Conservation (phyloP, 1,140 invertebrate genomes). For the Battus philenor region DNA sequence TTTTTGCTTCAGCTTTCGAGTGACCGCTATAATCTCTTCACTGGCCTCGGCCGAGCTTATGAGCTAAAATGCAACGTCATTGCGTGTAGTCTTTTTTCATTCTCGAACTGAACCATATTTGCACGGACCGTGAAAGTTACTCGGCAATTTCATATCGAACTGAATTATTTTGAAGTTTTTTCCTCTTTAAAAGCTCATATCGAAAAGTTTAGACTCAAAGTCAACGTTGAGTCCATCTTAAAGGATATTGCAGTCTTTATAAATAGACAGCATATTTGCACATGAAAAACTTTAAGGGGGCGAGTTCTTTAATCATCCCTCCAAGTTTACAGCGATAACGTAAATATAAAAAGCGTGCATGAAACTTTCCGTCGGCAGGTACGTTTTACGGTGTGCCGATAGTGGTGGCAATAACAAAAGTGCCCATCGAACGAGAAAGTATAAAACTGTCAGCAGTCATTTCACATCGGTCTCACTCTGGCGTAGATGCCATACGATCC, state of each 20-base stretch:
- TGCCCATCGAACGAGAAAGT: constrained; percentile 23
- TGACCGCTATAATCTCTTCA: constrained; percentile 35
- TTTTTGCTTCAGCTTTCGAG: constrained; percentile 43
- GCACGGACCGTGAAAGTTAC: constrained; percentile 22
- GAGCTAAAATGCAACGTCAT: constrained; percentile 18
- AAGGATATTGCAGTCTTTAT: background rate
- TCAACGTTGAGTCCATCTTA: background rate
- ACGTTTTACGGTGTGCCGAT: constrained; percentile 22
- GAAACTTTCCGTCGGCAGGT: constrained; percentile 29
- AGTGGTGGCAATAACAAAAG: constrained; percentile 19
- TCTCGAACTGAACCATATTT: constrained; percentile 26
- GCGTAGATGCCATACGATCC: background rate
- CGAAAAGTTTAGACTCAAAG: too few relatives aligned
- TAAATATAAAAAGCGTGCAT: constrained; percentile 22
- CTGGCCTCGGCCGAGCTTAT: constrained; percentile 19
- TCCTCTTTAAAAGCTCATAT: too few relatives aligned
- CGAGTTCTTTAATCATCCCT: constrained; percentile 6
- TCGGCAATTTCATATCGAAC: constrained; percentile 19
- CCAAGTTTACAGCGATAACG: constrained; percentile 8
- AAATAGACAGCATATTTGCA: background rate
- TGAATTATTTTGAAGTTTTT: constrained; percentile 8
- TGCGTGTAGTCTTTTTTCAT: constrained; percentile 18
- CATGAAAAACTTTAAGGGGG: background rate
- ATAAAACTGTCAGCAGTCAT: constrained; percentile 33
- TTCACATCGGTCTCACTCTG: constrained; percentile 19